Evolutionary conservation across 2,797 vertebrate species (phyloP), one percentile per base, ranked within the genome.

Genomic region (Odontamblyopus lacepedii): DNA sequence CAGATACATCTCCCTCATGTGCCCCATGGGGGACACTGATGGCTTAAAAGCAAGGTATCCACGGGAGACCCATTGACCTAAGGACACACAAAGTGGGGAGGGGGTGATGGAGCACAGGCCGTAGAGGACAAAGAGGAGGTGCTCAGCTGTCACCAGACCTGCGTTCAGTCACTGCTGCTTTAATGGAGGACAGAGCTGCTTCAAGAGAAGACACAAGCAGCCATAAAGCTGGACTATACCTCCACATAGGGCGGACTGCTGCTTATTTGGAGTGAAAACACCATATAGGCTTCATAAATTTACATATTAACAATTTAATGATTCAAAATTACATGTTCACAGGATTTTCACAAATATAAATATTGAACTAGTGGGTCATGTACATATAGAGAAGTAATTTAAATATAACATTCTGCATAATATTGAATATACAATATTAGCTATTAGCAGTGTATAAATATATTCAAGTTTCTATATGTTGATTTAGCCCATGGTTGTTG

Each of bases 91-190:
- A 83, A 44, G 75, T 62, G 64, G 71, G n/a, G 9, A 84, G 87
- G 90, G 88, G 90, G 91, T 91, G 91, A 91, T 84, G 91, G 88
- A 85, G 85, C 15, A 16, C 3, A 26, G 48, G 18, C 90, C 83
- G 82, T 83, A 76, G 94, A 94, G 93, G 90, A 93, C 91, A 92
- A 59, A 72, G 70, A 61, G n/a, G 44, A 23, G 69, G 67, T 38
- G 26, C 63, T 75, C 69, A 80, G 78, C 87, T 93, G 94, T 95
- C 94, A 95, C 93, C 88, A 90, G 87, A 84, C 92, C 93, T 92
- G 88, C 93, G 92, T 93, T 94, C 94, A 94, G 94, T 95, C 94
- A 94, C 92, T 93, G 93, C 94, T 94, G 95, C 95, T 96, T 96
- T 96, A 96, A 96, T 97, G 93, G 96, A 96, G 95, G 96, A 92